These are phyloP conservation scores for Oncopeltus fasciatus DNA, from an alignment of 1,140 invertebrate species.

Conservation along the genomic window DNA sequence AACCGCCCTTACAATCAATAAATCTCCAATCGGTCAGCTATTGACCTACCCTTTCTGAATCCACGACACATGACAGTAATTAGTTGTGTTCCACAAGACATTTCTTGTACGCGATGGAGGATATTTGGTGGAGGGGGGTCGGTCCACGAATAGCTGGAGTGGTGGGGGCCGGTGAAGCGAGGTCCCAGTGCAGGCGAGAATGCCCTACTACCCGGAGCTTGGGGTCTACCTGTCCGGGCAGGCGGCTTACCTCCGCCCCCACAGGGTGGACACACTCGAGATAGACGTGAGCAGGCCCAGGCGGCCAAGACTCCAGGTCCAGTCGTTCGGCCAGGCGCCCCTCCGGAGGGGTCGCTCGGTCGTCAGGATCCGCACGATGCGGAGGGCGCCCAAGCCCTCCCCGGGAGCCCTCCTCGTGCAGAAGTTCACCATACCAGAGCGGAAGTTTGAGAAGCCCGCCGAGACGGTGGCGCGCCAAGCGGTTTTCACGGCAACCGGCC, in stretches of 20 bases:
- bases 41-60: too few species aligned
- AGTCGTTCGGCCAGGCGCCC: not conserved
- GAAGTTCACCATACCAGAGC: constrained; percentile 56
- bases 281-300: not conserved
- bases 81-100: too few species aligned
- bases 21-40: too few species aligned
- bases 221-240: not conserved
- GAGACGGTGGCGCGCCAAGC: not conserved
- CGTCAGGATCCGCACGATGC: constrained; percentile 26
- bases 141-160: not conserved
- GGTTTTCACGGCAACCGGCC: not conserved
- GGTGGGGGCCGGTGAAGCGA: not conserved
- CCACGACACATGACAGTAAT: too few species aligned
- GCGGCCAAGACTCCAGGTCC: not conserved
- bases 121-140: not conserved
- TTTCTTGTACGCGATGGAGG: too few species aligned
- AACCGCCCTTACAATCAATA: too few species aligned
- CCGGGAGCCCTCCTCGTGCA: constrained; percentile 56
- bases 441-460: not conserved
- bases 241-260: not conserved
- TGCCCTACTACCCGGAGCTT: constrained; percentile 3
- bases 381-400: constrained; percentile 33
- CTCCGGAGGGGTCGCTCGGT: not conserved
- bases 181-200: not conserved
- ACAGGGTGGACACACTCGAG: constrained; percentile 1